Conservation (phyloP, 1,140 invertebrate genomes). For the Spodoptera litura region DNA sequence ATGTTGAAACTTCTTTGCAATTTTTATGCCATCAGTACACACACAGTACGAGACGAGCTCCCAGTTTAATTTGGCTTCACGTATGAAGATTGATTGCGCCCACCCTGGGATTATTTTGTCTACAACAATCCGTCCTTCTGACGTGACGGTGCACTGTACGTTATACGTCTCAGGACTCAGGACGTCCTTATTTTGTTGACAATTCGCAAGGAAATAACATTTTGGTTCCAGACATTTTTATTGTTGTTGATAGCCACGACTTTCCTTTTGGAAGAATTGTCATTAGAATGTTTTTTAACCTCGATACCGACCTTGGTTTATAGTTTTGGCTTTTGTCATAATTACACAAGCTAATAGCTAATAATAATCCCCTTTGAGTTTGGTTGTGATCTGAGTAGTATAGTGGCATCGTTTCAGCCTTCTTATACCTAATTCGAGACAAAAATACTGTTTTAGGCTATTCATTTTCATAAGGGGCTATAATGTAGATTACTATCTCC, state of each 20-base stretch:
- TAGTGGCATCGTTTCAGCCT: no score
- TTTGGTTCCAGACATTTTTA: conserved; percentile 48
- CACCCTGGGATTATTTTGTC: conserved; percentile 74
- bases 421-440: no score
- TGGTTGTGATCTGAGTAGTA: no score
- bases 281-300: conserved; percentile 5
- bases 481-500: no score
- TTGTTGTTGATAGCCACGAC: conserved; percentile 44
- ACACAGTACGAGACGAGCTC: conserved; percentile 41
- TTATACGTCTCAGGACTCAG: conserved; percentile 46
- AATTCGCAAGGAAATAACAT: conserved; percentile 50
- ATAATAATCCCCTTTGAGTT: no score
- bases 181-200: conserved; percentile 67
- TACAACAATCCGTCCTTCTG: conserved; percentile 62
- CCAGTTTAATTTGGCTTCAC: conserved; percentile 65
- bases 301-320: neutral
- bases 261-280: conserved; percentile 40
- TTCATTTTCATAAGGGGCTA: no score
- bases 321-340: no score
- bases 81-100: conserved; percentile 80
- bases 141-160: conserved; percentile 59
- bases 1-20: no score
- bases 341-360: no score
- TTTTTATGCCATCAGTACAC: conserved; percentile 52
- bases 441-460: no score